A percentile compares a stretch with the other conserved stretches of the same genome.
phyloP scores from a whole-genome alignment of 2,113 vertebrate species.

The Asarcornis scutulata region DNA sequence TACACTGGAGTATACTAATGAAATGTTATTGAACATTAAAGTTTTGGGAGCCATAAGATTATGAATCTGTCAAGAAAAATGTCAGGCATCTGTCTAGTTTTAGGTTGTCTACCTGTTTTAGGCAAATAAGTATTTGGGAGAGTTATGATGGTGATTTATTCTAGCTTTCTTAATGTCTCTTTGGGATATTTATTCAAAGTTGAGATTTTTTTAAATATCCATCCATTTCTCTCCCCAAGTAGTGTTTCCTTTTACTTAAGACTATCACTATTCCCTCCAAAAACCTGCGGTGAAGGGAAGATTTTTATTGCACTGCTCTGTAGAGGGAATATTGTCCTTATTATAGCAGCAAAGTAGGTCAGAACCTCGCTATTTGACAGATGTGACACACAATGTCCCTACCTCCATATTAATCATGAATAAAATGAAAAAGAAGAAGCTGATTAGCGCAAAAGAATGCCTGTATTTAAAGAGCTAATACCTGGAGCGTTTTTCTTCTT shows the following conservation, averaged over 20 bases:
- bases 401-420: conserved; percentile 1
- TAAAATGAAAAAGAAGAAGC: background rate
- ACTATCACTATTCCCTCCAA: background rate
- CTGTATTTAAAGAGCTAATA: conserved; percentile 31
- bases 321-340: conserved; percentile 3
- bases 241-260: background rate
- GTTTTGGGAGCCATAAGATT: conserved; percentile 56
- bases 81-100: conserved; percentile 25
- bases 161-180: background rate
- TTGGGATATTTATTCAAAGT: background rate
- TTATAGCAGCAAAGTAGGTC: conserved; percentile 39
- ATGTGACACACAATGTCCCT: background rate
- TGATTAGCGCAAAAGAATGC: conserved; percentile 13
- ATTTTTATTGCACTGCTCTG: background rate
- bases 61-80: conserved; percentile 66
- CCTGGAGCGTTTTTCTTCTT: conserved; percentile 22
- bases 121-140: conserved; percentile 45
- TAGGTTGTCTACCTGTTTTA: conserved; percentile 34
- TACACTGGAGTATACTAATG: conserved; percentile 72
- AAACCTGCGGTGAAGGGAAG: background rate
- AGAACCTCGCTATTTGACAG: conserved; percentile 20
- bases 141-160: conserved; percentile 34
- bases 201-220: background rate
- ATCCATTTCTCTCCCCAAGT: background rate
- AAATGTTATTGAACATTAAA: conserved; percentile 74